Evolutionary conservation across 2,888 invertebrate genomes (phyloP).

Genomic region (Archips xylosteana): DNA sequence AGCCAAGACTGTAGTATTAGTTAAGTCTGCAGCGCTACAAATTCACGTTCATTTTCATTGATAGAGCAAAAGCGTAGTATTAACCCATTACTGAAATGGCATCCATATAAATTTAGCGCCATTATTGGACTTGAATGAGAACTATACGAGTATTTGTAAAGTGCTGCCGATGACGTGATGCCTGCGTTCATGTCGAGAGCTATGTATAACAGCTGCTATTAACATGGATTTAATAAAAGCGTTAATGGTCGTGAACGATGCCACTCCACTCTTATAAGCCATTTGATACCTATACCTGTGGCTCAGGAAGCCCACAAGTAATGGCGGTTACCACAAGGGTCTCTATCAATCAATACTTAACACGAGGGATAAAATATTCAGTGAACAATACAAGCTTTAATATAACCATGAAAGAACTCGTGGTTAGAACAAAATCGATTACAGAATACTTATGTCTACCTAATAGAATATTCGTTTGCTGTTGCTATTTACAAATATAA

Average conservation of each 20-base stretch:
- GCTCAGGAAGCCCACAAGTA: background rate
- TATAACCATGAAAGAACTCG: background rate
- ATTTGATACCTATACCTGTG: constrained; percentile 11
- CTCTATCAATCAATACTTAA: background rate
- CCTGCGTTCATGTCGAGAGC: constrained; percentile 13
- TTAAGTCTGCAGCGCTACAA: constrained; percentile 4
- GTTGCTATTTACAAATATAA: background rate
- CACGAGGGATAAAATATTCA: background rate
- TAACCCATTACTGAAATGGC: constrained; percentile 6
- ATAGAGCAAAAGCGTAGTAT: constrained; percentile 4
- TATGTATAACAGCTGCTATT: constrained; percentile 1
- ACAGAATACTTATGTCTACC: background rate
- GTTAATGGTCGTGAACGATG: constrained; percentile 25
- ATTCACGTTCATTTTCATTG: constrained; percentile 1
- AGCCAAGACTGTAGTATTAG: background rate
- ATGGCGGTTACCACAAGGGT: background rate
- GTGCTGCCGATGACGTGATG: constrained; percentile 18
- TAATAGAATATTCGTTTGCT: constrained; percentile 15
- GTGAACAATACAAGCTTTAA: background rate
- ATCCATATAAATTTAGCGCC: background rate
- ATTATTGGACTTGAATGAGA: constrained; percentile 21
- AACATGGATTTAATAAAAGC: constrained; percentile 24
- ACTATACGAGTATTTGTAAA: constrained; percentile 9
- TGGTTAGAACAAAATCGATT: background rate
- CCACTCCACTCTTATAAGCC: constrained; percentile 21